Base-by-base conservation (phyloP, 2,888 invertebrate species). In the Quadroppia sp. region DNA sequence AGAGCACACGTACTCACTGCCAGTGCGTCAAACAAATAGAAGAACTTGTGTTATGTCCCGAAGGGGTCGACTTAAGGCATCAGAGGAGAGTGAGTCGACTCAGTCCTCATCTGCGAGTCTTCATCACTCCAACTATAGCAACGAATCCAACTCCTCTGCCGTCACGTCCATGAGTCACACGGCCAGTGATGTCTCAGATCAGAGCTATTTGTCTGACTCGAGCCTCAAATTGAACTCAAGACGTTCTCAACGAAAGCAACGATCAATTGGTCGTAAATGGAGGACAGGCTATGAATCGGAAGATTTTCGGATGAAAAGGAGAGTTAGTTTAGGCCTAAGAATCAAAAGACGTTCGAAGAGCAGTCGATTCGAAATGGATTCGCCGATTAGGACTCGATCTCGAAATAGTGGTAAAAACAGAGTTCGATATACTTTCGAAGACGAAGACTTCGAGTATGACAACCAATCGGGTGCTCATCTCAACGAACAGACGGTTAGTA, bases 401-500 rank as follows among this genome's bases (percentile, higher is more conserved):
- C 28, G 61, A 32, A 61, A 61, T 61, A 30, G 61, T 4, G 30
- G 61, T 17, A 61, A 61, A 61, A 3, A 28, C 4, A 28, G 32
- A 17, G 61, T 61, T 32, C 4, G 17, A 30, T 61, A 61, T 30
- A 61, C 61, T 4, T 28, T 30, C n/a, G 32, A 61, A 6, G 61
- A 61, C 28, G 61, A 61, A 2, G 61, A 61, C 61, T 61, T 13
- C 9, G 32, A 61, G n/a, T 61, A 61, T n/a, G 61, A 61, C 61
- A 61, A 61, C 25, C 13, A 13, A 9, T 32, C 30, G 4, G 53
- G 2, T 4, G 23, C 53, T 53, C 61, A 61, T 17, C 32, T 61
- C 30, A 61, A 61, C n/a, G 61, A 61, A 9, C 53, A 53, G 6
- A 1, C 30, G 28, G 61, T 61, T 6, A 61, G 61, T 32, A 61